These are phyloP conservation scores for Ctenochaetus hawaiiensis DNA, from an alignment of 2,797 vertebrate genomes.

Conservation along the genomic window DNA sequence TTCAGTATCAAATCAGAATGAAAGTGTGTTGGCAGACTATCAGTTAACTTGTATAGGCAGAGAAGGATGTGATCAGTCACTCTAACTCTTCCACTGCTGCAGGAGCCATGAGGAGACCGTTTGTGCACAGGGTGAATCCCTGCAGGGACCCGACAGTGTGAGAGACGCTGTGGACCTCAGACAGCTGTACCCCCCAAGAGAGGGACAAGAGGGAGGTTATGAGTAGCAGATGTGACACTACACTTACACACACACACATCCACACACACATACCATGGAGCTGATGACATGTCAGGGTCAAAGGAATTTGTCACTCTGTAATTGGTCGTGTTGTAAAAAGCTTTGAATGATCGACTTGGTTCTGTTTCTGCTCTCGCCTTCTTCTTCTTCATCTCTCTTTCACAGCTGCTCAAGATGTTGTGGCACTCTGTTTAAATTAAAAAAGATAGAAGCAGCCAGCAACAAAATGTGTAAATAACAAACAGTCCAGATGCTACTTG, in stretches of 20 bases:
- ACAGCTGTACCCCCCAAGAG: conserved; percentile 35
- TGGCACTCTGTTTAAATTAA: not conserved
- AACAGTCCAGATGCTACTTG: not conserved
- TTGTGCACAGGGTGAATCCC: conserved; percentile 17
- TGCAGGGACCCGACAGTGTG: conserved; percentile 29
- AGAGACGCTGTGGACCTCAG: conserved; percentile 32
- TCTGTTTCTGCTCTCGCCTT: conserved; percentile 3
- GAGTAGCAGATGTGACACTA: conserved; percentile 70
- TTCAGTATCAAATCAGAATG: conserved; percentile 62
- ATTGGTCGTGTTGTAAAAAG: conserved; percentile 52
- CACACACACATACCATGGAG: conserved; percentile 42
- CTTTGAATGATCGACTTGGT: conserved; percentile 8
- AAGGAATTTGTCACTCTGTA: conserved; percentile 76
- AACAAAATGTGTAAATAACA: conserved; percentile 25
- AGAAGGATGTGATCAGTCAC: conserved; percentile 32
- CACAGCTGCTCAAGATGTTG: conserved; percentile 5
- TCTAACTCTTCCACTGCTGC: conserved; percentile 22
- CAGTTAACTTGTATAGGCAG: conserved; percentile 29
- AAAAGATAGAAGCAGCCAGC: not conserved
- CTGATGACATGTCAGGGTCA: conserved; percentile 73
- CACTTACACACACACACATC: conserved; percentile 25
- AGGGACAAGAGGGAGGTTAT: conserved; percentile 55
- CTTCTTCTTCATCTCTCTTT: not conserved
- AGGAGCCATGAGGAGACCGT: conserved; percentile 25
- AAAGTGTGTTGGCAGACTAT: conserved; percentile 55